phyloP scores from a whole-genome alignment of 1,140 invertebrate species.

The Pachyrhynchus sulphureomaculatus region DNA sequence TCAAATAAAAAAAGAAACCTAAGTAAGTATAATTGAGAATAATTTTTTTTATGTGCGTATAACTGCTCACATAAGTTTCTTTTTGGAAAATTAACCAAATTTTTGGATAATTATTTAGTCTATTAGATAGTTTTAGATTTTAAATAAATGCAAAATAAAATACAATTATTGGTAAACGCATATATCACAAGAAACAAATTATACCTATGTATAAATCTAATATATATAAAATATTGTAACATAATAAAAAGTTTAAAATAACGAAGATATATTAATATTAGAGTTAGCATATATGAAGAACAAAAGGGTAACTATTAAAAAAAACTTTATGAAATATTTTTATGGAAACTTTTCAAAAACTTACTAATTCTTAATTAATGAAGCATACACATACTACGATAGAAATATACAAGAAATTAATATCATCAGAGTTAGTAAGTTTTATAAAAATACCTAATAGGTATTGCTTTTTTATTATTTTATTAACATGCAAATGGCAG shows the following conservation, averaged over 20 bases:
- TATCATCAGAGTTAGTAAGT: not conserved
- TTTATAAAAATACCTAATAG: not conserved
- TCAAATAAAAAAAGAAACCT: no score
- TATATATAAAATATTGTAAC: not conserved
- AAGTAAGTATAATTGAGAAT: no score
- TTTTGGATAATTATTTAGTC: no score
- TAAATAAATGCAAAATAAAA: constrained; percentile 11
- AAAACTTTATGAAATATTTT: no score
- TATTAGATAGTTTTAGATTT: no score
- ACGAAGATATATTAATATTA: not conserved
- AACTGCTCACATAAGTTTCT: no score
- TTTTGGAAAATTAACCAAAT: not conserved
- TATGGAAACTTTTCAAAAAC: no score
- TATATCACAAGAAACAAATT: constrained; percentile 22
- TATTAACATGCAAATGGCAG: not conserved
- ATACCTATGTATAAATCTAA: not conserved
- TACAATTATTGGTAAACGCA: constrained; percentile 16
- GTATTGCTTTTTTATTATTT: constrained; percentile 8
- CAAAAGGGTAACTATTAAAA: no score
- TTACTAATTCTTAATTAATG: no score
- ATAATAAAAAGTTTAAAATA: not conserved
- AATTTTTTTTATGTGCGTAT: not conserved
- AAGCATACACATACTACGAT: no score
- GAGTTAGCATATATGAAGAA: not conserved
- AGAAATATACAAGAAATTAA: no score